A percentile compares a stretch with the other conserved stretches of the same genome.
These are phyloP conservation scores for Ascidia mentula DNA, from an alignment of 23 tunicate species.

Conservation along the genomic window DNA sequence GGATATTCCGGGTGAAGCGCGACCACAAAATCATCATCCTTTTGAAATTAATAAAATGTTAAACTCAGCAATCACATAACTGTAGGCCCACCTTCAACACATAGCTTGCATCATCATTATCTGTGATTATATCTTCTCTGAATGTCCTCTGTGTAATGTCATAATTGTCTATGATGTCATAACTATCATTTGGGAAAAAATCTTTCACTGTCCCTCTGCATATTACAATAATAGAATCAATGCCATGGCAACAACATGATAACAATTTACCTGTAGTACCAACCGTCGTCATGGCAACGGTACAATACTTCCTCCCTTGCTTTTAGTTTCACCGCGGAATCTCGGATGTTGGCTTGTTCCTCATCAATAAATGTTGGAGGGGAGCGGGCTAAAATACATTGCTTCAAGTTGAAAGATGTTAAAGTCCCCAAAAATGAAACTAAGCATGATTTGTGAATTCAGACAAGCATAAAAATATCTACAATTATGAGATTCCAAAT, in stretches of 20 bases:
- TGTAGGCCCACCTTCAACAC: slow-evolving; percentile 19
- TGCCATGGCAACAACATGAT: neutral
- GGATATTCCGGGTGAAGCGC: slow-evolving; percentile 60
- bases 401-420: too few relatives aligned
- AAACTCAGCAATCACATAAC: too few relatives aligned
- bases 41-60: neutral
- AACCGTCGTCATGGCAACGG: slow-evolving; percentile 60
- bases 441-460: too few relatives aligned
- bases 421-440: too few relatives aligned
- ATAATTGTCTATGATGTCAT: slow-evolving; percentile 38
- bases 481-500: too few relatives aligned
- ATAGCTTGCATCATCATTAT: slow-evolving; percentile 67
- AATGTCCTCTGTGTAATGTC: slow-evolving; percentile 23
- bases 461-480: too few relatives aligned
- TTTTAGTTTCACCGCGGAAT: neutral
- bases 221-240: neutral
- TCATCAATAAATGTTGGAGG: slow-evolving; percentile 4
- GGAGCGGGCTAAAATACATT: slow-evolving; percentile 19
- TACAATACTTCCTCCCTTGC: slow-evolving; percentile 58
- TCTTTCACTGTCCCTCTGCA: slow-evolving; percentile 50
- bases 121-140: slow-evolving; percentile 70
- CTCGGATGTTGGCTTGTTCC: slow-evolving; percentile 18
- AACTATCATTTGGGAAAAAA: slow-evolving; percentile 21
- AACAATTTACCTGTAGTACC: slow-evolving; percentile 69
- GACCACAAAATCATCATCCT: slow-evolving; percentile 44